phyloP scores from a whole-genome alignment of 2,797 vertebrate genomes.

The Lacerta agilis region DNA sequence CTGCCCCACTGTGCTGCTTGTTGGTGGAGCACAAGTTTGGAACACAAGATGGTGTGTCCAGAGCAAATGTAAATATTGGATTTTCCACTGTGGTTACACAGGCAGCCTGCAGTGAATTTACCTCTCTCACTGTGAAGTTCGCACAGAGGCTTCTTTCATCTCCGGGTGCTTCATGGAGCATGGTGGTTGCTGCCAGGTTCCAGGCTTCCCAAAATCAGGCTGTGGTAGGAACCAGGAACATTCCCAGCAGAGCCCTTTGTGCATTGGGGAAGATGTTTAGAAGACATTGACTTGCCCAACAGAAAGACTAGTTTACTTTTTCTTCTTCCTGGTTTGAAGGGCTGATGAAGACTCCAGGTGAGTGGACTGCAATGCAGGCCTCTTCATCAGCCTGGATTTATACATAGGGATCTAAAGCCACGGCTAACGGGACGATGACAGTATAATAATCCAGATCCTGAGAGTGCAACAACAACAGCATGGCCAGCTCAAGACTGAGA shows the following conservation, averaged over 20 bases:
- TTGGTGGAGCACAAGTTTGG: conserved; percentile 9
- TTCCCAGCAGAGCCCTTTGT: background rate
- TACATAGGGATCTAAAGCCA: background rate
- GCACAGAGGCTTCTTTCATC: conserved; percentile 70
- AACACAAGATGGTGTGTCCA: conserved; percentile 64
- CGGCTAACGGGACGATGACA: background rate
- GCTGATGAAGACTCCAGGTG: background rate
- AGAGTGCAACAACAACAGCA: no score
- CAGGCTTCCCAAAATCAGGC: background rate
- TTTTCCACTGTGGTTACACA: conserved; percentile 58
- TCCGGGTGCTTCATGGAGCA: background rate
- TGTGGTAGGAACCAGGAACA: background rate
- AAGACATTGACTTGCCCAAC: background rate
- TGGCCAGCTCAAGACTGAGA: no score
- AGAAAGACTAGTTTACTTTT: background rate
- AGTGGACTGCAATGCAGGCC: background rate
- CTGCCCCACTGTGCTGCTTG: background rate
- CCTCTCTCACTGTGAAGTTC: conserved; percentile 38
- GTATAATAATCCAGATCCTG: no score
- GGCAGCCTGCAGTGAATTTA: conserved; percentile 40
- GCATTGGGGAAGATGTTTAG: background rate
- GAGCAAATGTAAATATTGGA: conserved; percentile 66
- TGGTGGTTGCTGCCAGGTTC: background rate
- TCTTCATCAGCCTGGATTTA: background rate
- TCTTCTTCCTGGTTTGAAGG: background rate